Base-by-base conservation (phyloP, 2,797 vertebrate species). In the Acipenser transmontanus region DNA sequence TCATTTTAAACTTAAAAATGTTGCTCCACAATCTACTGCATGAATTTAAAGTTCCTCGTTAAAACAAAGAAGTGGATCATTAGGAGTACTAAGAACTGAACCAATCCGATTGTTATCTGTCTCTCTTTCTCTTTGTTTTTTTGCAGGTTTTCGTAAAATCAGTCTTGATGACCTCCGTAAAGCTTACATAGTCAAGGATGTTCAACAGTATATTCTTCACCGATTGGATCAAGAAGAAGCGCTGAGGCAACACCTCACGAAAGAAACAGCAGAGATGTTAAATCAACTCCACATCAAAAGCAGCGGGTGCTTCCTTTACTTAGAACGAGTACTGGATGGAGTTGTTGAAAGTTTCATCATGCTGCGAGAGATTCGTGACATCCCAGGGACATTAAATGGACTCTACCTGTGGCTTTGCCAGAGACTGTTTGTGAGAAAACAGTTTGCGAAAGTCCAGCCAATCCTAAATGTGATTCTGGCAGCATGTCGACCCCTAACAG, bases 251-350 rank as follows among this genome's bases (percentile, higher is more conserved):
- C 97, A 99, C 73, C 93, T 99, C 65, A 99, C 97, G 50, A 99
- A 99, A 81, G 97, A 99, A 83, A 99, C 97, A 0, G 97, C 97
- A 0, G 96, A 99, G 86, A 99, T 98, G 94, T 87, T 99, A 61
- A 99, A 99, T 80, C 97, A 99, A 70, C 95, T 99, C 68, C 97
- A 99, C 83, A 99, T 99, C 78, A 99, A 99, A 81, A 99, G 97
- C 88, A 98, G 97, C 0, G 97, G 97, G 34, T 99, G 97, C 77
- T 99, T 99, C 82, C 88, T 99, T 59, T 99, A 99, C 71, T 89
- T 99, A 72, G 97, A 99, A 69, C 93, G 95, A 0, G 97, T 99
- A 74, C 87, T 99, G 52, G 97, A 99, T 34, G 97, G 97, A 6
- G 97, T 98, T 7, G 97, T 98, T 65, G 97, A 99, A 83, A 98